These are phyloP conservation scores for Pantherophis guttatus DNA, from an alignment of 2,113 vertebrate species.

Conservation along the genomic window DNA sequence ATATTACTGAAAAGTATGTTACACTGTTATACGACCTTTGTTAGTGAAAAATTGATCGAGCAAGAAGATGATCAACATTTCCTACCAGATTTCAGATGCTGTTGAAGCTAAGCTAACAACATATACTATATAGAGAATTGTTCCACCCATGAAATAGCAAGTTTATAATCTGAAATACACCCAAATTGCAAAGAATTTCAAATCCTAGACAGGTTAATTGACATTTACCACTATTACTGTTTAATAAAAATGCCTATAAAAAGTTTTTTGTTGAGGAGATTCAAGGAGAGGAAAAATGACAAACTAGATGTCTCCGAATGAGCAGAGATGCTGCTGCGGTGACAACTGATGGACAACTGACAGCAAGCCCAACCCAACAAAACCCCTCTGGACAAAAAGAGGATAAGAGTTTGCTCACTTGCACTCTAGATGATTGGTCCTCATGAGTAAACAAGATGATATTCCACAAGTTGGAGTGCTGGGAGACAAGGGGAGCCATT, in stretches of 20 bases:
- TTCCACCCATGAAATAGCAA: too few species aligned
- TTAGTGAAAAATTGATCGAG: not conserved
- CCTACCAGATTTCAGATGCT: not conserved
- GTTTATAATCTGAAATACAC: not conserved
- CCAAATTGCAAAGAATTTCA: not conserved
- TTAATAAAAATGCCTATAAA: not conserved
- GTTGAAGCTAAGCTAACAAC: not conserved
- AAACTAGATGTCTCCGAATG: not conserved
- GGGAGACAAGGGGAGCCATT: too few species aligned
- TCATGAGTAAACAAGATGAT: too few species aligned
- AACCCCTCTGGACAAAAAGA: not conserved
- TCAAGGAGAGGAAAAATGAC: not conserved
- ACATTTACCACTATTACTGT: not conserved
- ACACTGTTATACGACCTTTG: not conserved
- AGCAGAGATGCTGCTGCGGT: not conserved
- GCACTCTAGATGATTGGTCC: too few species aligned
- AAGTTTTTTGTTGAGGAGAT: not conserved
- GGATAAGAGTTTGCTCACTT: not conserved
- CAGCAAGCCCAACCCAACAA: not conserved
- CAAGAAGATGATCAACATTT: not conserved
- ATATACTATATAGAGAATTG: not conserved
- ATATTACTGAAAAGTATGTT: not conserved
- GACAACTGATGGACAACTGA: not conserved
- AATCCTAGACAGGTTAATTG: not conserved
- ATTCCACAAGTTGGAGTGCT: too few species aligned